phyloP scores from a whole-genome alignment of 2,113 vertebrate species.

The Atherinomorus stipes region DNA sequence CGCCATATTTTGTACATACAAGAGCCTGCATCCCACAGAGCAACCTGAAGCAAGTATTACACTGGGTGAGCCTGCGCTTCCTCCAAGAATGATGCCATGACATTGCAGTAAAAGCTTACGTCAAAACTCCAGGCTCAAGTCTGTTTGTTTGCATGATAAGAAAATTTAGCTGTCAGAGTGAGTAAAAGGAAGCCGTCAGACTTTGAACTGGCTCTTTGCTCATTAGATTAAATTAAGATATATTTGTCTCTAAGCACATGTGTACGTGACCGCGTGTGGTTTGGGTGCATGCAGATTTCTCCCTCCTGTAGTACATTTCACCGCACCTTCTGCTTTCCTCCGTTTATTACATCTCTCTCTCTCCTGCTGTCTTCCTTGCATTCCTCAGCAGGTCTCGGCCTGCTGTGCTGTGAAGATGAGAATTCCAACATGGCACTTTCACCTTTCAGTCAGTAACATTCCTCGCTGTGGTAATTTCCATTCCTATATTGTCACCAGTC shows the following conservation, averaged over 20 bases:
- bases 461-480: slow-evolving; percentile 20
- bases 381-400: slow-evolving; percentile 78
- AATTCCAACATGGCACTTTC: slow-evolving; percentile 50
- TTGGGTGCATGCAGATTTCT: background rate
- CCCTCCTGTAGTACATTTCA: background rate
- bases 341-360: slow-evolving; percentile 23
- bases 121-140: too few relatives aligned
- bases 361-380: slow-evolving; percentile 58
- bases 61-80: background rate
- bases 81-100: background rate
- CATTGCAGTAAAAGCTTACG: too few relatives aligned
- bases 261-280: slow-evolving; percentile 6
- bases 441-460: slow-evolving; percentile 34
- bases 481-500: slow-evolving; percentile 5
- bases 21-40: background rate
- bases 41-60: background rate
- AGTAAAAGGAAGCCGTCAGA: background rate
- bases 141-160: background rate
- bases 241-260: background rate
- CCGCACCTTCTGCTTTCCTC: slow-evolving; percentile 4
- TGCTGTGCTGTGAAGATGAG: slow-evolving; percentile 56
- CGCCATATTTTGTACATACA: background rate
- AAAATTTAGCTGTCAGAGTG: background rate
- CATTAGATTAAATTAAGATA: background rate
- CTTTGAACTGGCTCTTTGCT: background rate